phyloP scores from a whole-genome alignment of 2,888 invertebrate genomes.

The Nomada fucata region DNA sequence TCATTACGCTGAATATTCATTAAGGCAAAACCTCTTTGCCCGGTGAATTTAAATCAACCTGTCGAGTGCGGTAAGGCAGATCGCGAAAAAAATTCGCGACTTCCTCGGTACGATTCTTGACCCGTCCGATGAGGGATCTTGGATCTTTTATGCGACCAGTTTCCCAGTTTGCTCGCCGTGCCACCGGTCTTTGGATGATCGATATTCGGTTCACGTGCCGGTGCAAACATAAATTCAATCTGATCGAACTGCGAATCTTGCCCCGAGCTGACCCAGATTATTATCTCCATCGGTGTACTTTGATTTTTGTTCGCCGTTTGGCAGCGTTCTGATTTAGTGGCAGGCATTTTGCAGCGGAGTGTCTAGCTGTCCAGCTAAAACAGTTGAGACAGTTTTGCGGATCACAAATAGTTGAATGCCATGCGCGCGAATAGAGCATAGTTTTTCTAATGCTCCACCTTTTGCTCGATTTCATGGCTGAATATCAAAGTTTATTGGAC shows the following conservation, averaged over 20 bases:
- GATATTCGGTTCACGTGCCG: conserved; percentile 60
- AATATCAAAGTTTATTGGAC: background rate
- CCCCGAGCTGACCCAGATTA: conserved; percentile 61
- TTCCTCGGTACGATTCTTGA: conserved; percentile 30
- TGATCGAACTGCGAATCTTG: conserved; percentile 58
- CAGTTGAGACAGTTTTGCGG: background rate
- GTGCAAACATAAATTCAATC: conserved; percentile 64
- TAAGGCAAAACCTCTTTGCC: conserved; percentile 65
- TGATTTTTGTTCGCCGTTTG: conserved; percentile 62
- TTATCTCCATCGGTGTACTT: conserved; percentile 43
- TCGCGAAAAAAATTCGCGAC: conserved; percentile 29
- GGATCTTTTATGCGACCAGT: conserved; percentile 10
- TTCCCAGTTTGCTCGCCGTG: conserved; percentile 43
- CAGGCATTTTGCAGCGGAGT: background rate
- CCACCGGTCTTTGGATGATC: conserved; percentile 26
- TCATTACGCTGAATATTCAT: conserved; percentile 72
- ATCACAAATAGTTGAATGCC: background rate
- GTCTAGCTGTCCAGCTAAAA: conserved; percentile 1
- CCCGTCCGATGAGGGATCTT: conserved; percentile 53
- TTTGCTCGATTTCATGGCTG: conserved; percentile 11
- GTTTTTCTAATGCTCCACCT: too few species aligned
- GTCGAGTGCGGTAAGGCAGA: background rate
- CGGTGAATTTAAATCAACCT: conserved; percentile 66
- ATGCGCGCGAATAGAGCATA: background rate
- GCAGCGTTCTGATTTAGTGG: conserved; percentile 46